Conservation (phyloP, 2,797 vertebrate species). For the Pseudomugil tenellus region DNA sequence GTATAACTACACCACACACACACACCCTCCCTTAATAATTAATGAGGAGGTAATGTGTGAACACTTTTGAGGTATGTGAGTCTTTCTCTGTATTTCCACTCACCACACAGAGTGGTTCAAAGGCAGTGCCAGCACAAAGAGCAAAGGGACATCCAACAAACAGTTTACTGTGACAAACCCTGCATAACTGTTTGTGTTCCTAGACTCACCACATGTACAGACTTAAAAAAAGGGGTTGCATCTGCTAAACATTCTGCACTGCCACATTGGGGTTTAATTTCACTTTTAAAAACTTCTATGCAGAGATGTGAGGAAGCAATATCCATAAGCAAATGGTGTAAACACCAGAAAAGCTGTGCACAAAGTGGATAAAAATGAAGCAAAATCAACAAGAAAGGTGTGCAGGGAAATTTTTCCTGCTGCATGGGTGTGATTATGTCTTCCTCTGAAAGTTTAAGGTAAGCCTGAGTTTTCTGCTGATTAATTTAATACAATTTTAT, state of each 20-base stretch:
- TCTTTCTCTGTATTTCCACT: slow-evolving; percentile 1
- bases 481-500: slow-evolving; percentile 25
- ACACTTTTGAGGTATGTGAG: background rate
- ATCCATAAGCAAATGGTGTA: slow-evolving; percentile 16
- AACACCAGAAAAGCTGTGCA: slow-evolving; percentile 28
- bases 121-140: slow-evolving; percentile 21
- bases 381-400: slow-evolving; percentile 8
- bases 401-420: slow-evolving; percentile 9
- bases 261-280: slow-evolving; percentile 44
- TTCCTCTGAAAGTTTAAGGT: slow-evolving; percentile 22
- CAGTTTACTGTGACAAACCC: slow-evolving; percentile 28
- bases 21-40: slow-evolving; percentile 30
- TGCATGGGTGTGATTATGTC: slow-evolving; percentile 27
- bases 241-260: slow-evolving; percentile 46
- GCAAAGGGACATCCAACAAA: slow-evolving; percentile 28
- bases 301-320: slow-evolving; percentile 36
- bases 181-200: slow-evolving; percentile 24
- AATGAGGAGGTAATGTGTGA: slow-evolving; percentile 30
- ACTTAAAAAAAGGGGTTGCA: slow-evolving; percentile 43
- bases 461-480: background rate
- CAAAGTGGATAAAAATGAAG: slow-evolving; percentile 18
- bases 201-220: slow-evolving; percentile 40
- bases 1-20: background rate
- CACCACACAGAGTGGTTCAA: slow-evolving; percentile 2
- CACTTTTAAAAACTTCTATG: slow-evolving; percentile 41